Evolutionary conservation across 2,888 invertebrate genomes (phyloP), one percentile per base, ranked within the genome.

Genomic region (Lottia scabra): DNA sequence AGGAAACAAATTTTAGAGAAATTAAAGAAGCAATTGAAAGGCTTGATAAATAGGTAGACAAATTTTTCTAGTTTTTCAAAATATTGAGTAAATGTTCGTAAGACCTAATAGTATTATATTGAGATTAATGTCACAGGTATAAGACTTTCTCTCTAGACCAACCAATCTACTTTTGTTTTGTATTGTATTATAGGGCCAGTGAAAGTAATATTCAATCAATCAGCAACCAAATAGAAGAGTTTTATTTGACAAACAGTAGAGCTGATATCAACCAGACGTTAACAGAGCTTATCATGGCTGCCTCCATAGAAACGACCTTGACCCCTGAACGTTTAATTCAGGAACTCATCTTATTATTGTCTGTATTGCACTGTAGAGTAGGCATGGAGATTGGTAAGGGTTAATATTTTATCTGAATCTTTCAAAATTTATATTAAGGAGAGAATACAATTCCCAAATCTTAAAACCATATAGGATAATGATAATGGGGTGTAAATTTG

Each of bases 181-280:
- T 30, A 44, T 63, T 63, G n/a, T 56, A 15, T 66, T 71, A 80
- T 77, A 88, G 89, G 71, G 82, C 87, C 46, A 89, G 97, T 0
- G 96, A 96, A 85, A 93, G 93, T 27, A 98, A 98, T 88, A 93
- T 98, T 87, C 94, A 95, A 87, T 93, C 93, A 88, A 96, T 97
- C 43, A 92, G 94, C 69, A 91, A 91, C 26, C 92, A 95, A 88
- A 92, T 98, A 72, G 97, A 97, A 87, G 91, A 91, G 2, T 87
- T 98, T 1, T 98, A 96, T 87, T 93, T 93, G 89, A 76, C 77
- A 26, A 79, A 88, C 77, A 88, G 88, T 72, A 76, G 88, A 63
- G 87, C 87, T 72, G 87, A 86, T 71, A 84, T 90, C 91, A 97
- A 95, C 87, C 93, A 93, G 66, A 92, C 94, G 0, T 89, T 98